A percentile compares a stretch with the other conserved stretches of the same genome.
phyloP scores from a whole-genome alignment of 2,888 invertebrate species.

The Plusia festucae region DNA sequence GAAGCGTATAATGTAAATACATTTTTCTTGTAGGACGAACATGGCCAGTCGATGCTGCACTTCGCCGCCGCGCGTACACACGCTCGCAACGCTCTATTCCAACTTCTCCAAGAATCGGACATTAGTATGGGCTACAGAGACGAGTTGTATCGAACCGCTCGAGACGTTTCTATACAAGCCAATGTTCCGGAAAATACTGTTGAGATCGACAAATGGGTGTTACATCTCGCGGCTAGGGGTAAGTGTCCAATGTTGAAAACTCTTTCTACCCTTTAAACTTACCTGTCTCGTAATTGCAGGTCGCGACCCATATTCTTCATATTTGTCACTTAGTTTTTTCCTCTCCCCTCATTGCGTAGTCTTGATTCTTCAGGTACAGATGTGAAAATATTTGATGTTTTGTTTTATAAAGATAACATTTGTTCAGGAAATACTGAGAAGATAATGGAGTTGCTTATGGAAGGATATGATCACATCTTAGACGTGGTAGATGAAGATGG shows the following conservation, averaged over 20 bases:
- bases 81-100: slow-evolving; percentile 93
- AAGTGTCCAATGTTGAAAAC: slow-evolving; percentile 8
- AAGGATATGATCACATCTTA: slow-evolving; percentile 96
- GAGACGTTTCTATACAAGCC: slow-evolving; percentile 95
- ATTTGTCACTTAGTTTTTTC: no score
- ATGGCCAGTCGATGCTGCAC: slow-evolving; percentile 96
- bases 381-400: background rate
- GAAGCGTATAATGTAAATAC: background rate
- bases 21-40: slow-evolving; percentile 91
- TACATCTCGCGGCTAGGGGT: slow-evolving; percentile 94
- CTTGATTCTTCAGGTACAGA: no score
- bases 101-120: slow-evolving; percentile 94
- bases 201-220: slow-evolving; percentile 94
- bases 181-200: slow-evolving; percentile 93
- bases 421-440: slow-evolving; percentile 80
- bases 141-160: slow-evolving; percentile 95
- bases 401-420: background rate
- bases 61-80: slow-evolving; percentile 96
- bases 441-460: slow-evolving; percentile 91
- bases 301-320: no score
- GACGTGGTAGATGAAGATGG: slow-evolving; percentile 94
- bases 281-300: no score
- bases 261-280: background rate
- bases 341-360: no score
- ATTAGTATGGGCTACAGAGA: slow-evolving; percentile 95